Percentiles rank a stretch among this genome's conserved stretches.
Conservation (phyloP, 2,888 invertebrate species). For the Sicus ferrugineus region DNA sequence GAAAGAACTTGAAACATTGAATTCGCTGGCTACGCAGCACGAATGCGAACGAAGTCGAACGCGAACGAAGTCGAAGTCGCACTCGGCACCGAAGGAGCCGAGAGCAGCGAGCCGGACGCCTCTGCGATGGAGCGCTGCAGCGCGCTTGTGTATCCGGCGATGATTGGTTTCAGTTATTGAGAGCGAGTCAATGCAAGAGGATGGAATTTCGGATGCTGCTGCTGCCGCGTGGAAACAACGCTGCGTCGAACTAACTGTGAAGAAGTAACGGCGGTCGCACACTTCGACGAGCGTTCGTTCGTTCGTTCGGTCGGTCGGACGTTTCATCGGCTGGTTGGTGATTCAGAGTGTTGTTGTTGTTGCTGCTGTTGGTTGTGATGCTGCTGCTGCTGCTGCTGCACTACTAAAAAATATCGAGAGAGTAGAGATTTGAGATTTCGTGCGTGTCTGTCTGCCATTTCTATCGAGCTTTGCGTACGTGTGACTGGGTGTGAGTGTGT, state of each 20-base stretch:
- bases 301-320: constrained; percentile 21
- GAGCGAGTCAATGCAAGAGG: constrained; percentile 39
- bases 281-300: not conserved
- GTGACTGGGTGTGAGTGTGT: constrained; percentile 17
- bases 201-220: constrained; percentile 39
- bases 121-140: not conserved
- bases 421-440: constrained; percentile 14
- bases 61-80: not conserved
- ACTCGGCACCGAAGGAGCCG: constrained; percentile 1
- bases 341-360: constrained; percentile 4
- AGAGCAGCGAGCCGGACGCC: constrained; percentile 6
- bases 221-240: constrained; percentile 37
- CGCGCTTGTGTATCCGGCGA: constrained; percentile 25
- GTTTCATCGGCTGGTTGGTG: not conserved
- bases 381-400: constrained; percentile 23
- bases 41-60: constrained; percentile 15
- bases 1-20: constrained; percentile 30
- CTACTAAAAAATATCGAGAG: constrained; percentile 18
- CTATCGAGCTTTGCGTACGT: constrained; percentile 29
- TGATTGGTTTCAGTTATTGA: constrained; percentile 39
- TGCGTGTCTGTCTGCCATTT: constrained; percentile 28
- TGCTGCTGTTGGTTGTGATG: not conserved
- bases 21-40: constrained; percentile 15
- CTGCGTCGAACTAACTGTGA: not conserved
- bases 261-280: constrained; percentile 29